Base-by-base conservation (phyloP, 2,888 invertebrate species). In the Melipona bicolor region DNA sequence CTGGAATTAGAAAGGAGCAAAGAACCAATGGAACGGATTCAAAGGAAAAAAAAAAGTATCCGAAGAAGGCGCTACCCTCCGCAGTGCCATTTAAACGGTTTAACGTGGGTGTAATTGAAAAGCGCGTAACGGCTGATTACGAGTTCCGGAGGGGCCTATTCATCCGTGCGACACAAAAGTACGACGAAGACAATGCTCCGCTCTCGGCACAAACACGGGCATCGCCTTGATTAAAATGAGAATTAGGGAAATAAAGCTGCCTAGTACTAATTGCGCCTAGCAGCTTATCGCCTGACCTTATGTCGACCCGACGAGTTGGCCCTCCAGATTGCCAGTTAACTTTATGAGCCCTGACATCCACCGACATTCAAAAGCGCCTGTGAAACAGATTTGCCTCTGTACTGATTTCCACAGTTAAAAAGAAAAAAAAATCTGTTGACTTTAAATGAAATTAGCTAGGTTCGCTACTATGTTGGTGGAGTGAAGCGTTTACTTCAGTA, bases 201-300 rank as follows among this genome's bases (percentile, higher is more conserved):
- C 71, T 32, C 49, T 21, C 65, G 64, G 84, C 78, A 90, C 91
- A 90, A 90, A 89, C 87, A 87, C 88, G 86, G 43, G 86, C 89
- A 88, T 87, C 88, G 91, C 82, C 85, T 92, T 93, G 92, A 94
- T 94, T 93, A 94, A 93, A 93, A 91, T 88, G 90, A 91, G 93
- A 94, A 93, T 92, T 92, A 89, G 88, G 90, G 91, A 93, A 92
- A 92, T 93, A 92, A 91, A 90, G 77, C 80, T 77, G 81, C 74
- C 85, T 56, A 0, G 78, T 81, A 64, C 84, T 90, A 91, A 91
- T 91, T 90, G 90, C 83, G 83, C 64, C 76, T 52, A 72, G 72
- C 82, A 67, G 79, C 74, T 82, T 82, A 87, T 87, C 79, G 68
- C 67, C 65, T 21, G 85, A n/a, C 82, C 80, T 87, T 87, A 83